Percentiles rank a stretch among this genome's conserved stretches.
Evolutionary conservation across 2,888 invertebrate genomes (phyloP).

Genomic region (Drepanosiphum platanoidis): DNA sequence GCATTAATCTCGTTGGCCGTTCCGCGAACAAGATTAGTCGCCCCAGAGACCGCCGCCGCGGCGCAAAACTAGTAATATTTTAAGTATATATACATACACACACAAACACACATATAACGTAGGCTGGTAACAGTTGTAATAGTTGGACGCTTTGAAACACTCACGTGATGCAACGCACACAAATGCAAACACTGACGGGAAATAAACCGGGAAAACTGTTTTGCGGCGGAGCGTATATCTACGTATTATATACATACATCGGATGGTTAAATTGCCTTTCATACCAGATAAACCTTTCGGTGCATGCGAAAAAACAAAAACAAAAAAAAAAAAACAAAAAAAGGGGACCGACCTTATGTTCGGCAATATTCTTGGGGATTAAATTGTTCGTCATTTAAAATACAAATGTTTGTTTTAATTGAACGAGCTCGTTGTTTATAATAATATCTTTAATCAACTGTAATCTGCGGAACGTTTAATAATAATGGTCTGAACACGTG

Average conservation of each 20-base stretch:
- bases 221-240: too few relatives aligned
- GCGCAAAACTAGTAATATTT: not conserved
- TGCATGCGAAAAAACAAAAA: not conserved
- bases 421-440: not conserved
- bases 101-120: not conserved
- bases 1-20: not conserved
- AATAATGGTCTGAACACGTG: too few relatives aligned
- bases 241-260: too few relatives aligned
- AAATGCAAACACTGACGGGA: too few relatives aligned
- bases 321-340: not conserved
- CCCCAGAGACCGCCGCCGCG: not conserved
- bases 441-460: slow-evolving; percentile 19
- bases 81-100: not conserved
- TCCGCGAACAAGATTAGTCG: not conserved
- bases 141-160: too few relatives aligned
- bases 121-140: too few relatives aligned
- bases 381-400: slow-evolving; percentile 4
- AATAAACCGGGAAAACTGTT: too few relatives aligned
- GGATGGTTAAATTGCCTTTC: too few relatives aligned
- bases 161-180: too few relatives aligned
- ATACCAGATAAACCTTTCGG: too few relatives aligned
- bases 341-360: not conserved
- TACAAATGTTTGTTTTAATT: not conserved
- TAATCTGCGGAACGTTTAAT: not conserved
- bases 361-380: not conserved